Base-by-base conservation (phyloP, 1,140 invertebrate genomes). In the Rhynchophorus ferrugineus region DNA sequence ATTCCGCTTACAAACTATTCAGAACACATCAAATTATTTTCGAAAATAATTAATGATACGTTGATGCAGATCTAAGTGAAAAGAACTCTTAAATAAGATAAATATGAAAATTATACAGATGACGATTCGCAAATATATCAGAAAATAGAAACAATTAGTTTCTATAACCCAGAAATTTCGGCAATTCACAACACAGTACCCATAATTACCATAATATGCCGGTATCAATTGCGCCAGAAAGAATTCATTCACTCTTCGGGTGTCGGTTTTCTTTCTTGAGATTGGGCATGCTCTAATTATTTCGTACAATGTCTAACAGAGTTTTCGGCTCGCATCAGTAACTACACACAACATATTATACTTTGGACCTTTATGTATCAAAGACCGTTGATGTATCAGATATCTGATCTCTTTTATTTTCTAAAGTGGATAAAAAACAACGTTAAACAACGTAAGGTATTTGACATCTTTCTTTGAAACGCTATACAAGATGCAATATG, bases 261-360 rank as follows among this genome's bases (percentile, higher is more conserved):
- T 54, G 51, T 45, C 50, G 36, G 49, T 24, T 52, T 44, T 33
- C 49, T 52, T 52, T 51, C 44, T 53, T 58, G 51, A 54, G 56
- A 58, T 44, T 43, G 42, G 46, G 47, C 44, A 58, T 54, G 56
- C 56, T 58, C 56, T 54, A 46, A 46, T 58, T 58, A 36, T 50
- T 52, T 37, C n/a, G 41, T 29, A 58, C 56, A 58, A 58, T 58
- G 56, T 52, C 46, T 58, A 54, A 53, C 56, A 58, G 45, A 49
- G 51, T 41, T 49, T 54, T 49, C 19, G 38, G 51, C 39, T 57
- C 56, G 56, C 56, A 58, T 54, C 56, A 49, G 42, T 58, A 49
- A 45, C 56, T 50, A 20, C 51, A 54, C 14, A 50, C 45, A 56
- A 41, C 20, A 57, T 51, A 37, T 54, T 47, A 44, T 56, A 41